These are phyloP conservation scores for Gobiocypris rarus DNA, from an alignment of 2,113 vertebrate genomes.

Conservation along the genomic window DNA sequence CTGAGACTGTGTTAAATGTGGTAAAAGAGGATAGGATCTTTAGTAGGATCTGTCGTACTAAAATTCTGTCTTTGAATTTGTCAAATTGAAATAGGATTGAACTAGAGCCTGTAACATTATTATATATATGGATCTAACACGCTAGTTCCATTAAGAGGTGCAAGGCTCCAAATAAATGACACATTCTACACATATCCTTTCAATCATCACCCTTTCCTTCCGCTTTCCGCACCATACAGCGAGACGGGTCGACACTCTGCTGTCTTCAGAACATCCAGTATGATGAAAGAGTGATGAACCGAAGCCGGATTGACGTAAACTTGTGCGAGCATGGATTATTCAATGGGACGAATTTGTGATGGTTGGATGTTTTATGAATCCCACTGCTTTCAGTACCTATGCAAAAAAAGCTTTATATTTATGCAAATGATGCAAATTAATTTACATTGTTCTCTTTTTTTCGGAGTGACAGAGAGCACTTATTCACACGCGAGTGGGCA, in stretches of 20 bases:
- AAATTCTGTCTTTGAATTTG: neutral
- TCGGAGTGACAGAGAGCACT: slow-evolving; percentile 52
- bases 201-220: slow-evolving; percentile 13
- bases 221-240: neutral
- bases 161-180: neutral
- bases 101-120: neutral
- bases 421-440: slow-evolving; percentile 59
- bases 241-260: neutral
- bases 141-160: neutral
- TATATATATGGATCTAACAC: neutral
- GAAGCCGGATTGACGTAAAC: neutral
- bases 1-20: neutral
- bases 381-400: slow-evolving; percentile 27
- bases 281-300: slow-evolving; percentile 13
- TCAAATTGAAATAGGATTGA: neutral
- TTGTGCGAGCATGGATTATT: neutral
- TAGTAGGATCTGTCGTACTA: neutral
- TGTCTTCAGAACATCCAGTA: slow-evolving; percentile 15
- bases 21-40: neutral
- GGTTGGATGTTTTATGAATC: slow-evolving; percentile 40
- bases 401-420: slow-evolving; percentile 48
- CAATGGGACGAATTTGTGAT: slow-evolving; percentile 11
- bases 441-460: slow-evolving; percentile 51
- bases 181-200: neutral
- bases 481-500: slow-evolving; percentile 55